Evolutionary conservation across 2,797 vertebrate genomes (phyloP).

Genomic region (Sebastes minor): DNA sequence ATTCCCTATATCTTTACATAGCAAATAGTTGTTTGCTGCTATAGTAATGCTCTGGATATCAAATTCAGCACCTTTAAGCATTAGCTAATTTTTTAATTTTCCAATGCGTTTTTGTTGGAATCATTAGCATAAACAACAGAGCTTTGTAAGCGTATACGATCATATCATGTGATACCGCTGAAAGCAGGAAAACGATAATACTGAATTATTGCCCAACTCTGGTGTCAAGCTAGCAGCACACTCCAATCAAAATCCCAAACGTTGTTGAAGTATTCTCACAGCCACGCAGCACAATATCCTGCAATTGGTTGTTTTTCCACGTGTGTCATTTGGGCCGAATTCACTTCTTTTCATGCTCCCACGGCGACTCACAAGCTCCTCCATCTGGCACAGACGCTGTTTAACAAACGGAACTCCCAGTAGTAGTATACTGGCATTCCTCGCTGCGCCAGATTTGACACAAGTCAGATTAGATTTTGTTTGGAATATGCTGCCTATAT

Average conservation of each 20-base stretch:
- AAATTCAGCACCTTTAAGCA: neutral
- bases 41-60: neutral
- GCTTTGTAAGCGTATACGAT: neutral
- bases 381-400: constrained; percentile 30
- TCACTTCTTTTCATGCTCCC: constrained; percentile 16
- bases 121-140: neutral
- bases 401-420: constrained; percentile 9
- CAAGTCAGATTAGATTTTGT: constrained; percentile 34
- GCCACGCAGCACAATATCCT: neutral
- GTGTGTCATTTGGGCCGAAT: constrained; percentile 1
- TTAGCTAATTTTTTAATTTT: neutral
- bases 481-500: constrained; percentile 13
- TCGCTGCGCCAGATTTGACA: constrained; percentile 20
- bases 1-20: neutral
- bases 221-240: neutral
- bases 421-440: constrained; percentile 13
- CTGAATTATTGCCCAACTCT: neutral
- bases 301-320: neutral
- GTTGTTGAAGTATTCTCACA: neutral
- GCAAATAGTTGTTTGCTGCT: neutral
- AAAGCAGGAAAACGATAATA: neutral
- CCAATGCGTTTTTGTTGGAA: neutral
- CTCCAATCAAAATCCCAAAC: neutral
- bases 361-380: constrained; percentile 25
- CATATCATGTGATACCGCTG: neutral